Conservation (phyloP, 1,140 invertebrate species). For the Drosophila lacertosa region DNA sequence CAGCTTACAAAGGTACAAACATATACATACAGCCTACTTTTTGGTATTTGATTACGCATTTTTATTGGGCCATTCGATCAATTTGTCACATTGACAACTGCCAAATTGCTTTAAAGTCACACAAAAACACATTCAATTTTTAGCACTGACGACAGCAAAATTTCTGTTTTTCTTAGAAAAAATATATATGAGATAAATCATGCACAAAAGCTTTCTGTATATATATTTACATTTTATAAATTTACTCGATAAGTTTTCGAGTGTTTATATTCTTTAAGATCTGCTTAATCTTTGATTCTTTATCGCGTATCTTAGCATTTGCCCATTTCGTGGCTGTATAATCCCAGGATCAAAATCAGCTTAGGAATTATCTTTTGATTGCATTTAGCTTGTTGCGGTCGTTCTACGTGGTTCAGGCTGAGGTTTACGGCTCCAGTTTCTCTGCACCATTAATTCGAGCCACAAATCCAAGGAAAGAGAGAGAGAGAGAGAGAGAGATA, state of each 20-base stretch:
- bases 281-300: background rate
- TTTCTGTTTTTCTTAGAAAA: background rate
- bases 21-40: slow-evolving; percentile 28
- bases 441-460: slow-evolving; percentile 63
- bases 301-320: background rate
- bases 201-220: too few species aligned
- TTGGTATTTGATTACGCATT: slow-evolving; percentile 37
- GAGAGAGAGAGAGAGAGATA: too few species aligned
- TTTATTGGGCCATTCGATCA: slow-evolving; percentile 30
- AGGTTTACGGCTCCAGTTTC: slow-evolving; percentile 29
- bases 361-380: slow-evolving; percentile 63
- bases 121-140: background rate
- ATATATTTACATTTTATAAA: too few species aligned
- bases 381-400: slow-evolving; percentile 35
- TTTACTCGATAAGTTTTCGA: too few species aligned
- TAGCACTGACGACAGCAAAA: background rate
- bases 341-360: slow-evolving; percentile 33
- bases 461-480: slow-evolving; percentile 39
- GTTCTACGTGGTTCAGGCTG: slow-evolving; percentile 43
- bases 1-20: slow-evolving; percentile 1
- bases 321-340: slow-evolving; percentile 17
- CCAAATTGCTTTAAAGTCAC: slow-evolving; percentile 8
- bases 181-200: too few species aligned
- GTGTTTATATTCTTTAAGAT: too few species aligned
- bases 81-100: slow-evolving; percentile 32